Base-by-base conservation (phyloP, 2,888 invertebrate species). In the Eulithis testata region DNA sequence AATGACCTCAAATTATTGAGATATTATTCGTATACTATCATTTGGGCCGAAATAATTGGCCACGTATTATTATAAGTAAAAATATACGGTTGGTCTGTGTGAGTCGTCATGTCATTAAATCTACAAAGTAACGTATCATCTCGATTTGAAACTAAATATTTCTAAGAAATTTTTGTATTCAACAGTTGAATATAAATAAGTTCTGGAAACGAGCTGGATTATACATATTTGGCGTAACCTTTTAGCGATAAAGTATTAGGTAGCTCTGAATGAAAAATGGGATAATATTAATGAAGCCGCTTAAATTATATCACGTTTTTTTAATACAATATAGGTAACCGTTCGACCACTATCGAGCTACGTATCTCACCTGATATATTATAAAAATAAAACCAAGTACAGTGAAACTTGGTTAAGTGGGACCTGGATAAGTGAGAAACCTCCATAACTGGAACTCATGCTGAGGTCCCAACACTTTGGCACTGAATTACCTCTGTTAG, bases 11-110 rank as follows among this genome's bases (percentile, higher is more conserved):
- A 85, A 86, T 86, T 85, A 85, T 81, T 84, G 79, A 78, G 77
- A 79, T 87, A 87, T 86, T 85, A 83, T 85, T 82, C 81, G 83
- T 84, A 84, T 79, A 79, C 83, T 83, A 85, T 87, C 84, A 87
- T 88, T 85, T 80, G 78, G 83, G 80, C 80, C 76, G 76, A 72
- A 77, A 83, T 89, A 88, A 89, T 89, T 89, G 88, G 79, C 74
- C 80, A 78, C 82, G 84, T 85, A 83, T 69, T 59, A 69, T 68
- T 71, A 73, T 69, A 71, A 69, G 80, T 86, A 80, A 81, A 85
- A 80, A 81, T 84, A 84, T 82, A 79, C 80, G 79, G 73, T 80
- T 74, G 77, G 78, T 79, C 79, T 80, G 76, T 78, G 81, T 82
- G 83, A 80, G 80, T 81, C 81, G 80, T 79, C 77, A 73, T 79